Evolutionary conservation across 2,797 vertebrate species (phyloP), one percentile per base, ranked within the genome.

Genomic region (Gastrophryne carolinensis): DNA sequence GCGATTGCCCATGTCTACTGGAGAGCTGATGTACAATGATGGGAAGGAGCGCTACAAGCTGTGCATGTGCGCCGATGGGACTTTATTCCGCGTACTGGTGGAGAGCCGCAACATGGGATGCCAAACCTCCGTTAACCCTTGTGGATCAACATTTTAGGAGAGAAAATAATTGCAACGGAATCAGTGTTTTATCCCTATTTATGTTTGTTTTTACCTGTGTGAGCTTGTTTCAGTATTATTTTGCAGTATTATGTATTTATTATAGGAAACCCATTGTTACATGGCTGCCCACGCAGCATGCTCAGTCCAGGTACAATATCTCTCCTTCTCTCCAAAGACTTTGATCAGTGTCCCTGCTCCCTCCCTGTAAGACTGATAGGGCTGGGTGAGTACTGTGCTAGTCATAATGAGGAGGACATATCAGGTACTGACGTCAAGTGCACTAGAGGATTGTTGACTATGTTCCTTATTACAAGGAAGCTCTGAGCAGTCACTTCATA

Each of bases 41-140:
- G 90, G 91, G 34, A 88, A 91, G 88, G 92, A 96, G 80, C 91
- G 98, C 30, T 99, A 98, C 89, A 99, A 99, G 89, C 94, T 99
- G 15, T 99, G 98, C 49, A 91, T 98, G 94, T 99, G 98, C 74
- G 95, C 93, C 0, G 97, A 99, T 0, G 96, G 97, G 50, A 98
- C 94, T 0, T 91, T 99, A 49, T 99, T 99, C 87, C 94, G 91
- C 76, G 94, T 99, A 1, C 93, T 92, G 84, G 98, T 98, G 73
- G 97, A 94, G 9, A 89, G 92, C 70, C 83, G 84, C 50, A 98
- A 97, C 89, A 96, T 97, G 94, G 98, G 97, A 80, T 99, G 97
- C 84, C 95, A 97, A 85, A 94, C 93, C 0, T 90, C 95, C 3
- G 92, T 94, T 79, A 98, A 95, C 79, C 97, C 97, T 0, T 99